Base-by-base conservation (phyloP, 2,113 vertebrate genomes). In the Cochlearius cochlearius region DNA sequence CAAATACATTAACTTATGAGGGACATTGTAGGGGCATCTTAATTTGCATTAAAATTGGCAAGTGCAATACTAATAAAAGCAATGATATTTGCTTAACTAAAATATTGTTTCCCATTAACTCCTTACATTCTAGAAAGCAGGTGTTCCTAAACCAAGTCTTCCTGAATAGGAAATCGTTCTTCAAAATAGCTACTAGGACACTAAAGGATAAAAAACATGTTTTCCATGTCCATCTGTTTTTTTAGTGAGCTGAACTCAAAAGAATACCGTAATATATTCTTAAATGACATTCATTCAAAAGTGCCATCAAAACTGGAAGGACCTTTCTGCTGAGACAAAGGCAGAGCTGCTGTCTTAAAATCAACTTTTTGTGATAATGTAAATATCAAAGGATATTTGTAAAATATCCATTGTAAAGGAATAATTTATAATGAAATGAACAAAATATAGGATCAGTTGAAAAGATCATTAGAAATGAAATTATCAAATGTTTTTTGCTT, bases 101-200 rank as follows among this genome's bases (percentile, higher is more conserved):
- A 96, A 79, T 88, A 74, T 88, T 80, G 89, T 91, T 95, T 86
- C 23, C 47, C 58, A 71, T 95, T 78, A 94, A 93, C 7, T 45
- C 79, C 88, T 53, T 92, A 79, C 64, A 94, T 69, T 68, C 19
- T 49, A 30, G 47, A 88, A 77, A 93, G 95, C n/a, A 50, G 6
- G 7, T 47, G 3, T 53, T 53, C 27, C 43, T 75, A 60, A 60
- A 59, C 4, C 16, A 45, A 10, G 15, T 52, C 20, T 83, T 83
- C 47, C 60, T 94, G 88, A 95, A 88, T 62, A 50, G 29, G 13
- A 63, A 92, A 88, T 73, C 68, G 63, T 92, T 94, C 74, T 95
- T 93, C 86, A 95, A 89, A 96, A 88, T 50, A 80, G 41, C 36
- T 71, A 45, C 74, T 82, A 67, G 11, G 59, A 25, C 45, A 71